Evolutionary conservation across 2,888 invertebrate genomes (phyloP), one percentile per base, ranked within the genome.

Genomic region (Icerya purchasi): DNA sequence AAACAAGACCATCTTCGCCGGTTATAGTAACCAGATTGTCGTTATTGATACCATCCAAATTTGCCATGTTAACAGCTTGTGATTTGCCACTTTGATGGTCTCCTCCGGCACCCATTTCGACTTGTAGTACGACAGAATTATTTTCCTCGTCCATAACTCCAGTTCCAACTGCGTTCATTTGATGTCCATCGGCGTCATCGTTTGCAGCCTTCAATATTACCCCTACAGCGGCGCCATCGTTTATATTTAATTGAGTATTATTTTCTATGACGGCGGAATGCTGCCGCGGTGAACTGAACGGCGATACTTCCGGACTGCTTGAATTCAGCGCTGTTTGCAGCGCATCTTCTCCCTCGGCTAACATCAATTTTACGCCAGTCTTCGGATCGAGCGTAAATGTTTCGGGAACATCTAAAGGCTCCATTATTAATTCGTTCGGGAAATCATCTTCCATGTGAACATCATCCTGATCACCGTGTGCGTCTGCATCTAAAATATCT

Each of bases 1-100:
- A 84, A 10, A 84, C 76, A 1, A 83, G 81, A n/a, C 88, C 87
- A 68, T 88, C 87, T 66, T 87, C 87, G 0, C 86, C 86, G 0
- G 86, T 81, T 51, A 87, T 86, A 67, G 86, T 79, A 63, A 87
- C 78, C 19, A 86, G 81, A 62, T 80, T 77, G 24, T 80, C 63
- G 2, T 36, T 36, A 5, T 8, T 36, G 14, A 36, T 36, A 36
- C 14, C 14, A 36, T 5, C 14, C 14, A 36, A 36, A 5, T 5
- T 8, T 14, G 36, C 5, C 36, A 36, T 36, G 14, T 36, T 14
- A 5, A 36, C 36, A 36, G 36, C 36, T 36, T 14, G 8, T 14
- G 36, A 36, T 36, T 36, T 36, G 36, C 14, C 36, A 14, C 14
- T 36, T 8, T 36, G 5, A 5, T 5, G 36, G 14, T 36, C 36